Evolutionary conservation across 1,140 invertebrate genomes (phyloP).

Genomic region (Yoshiicerus persimilis): DNA sequence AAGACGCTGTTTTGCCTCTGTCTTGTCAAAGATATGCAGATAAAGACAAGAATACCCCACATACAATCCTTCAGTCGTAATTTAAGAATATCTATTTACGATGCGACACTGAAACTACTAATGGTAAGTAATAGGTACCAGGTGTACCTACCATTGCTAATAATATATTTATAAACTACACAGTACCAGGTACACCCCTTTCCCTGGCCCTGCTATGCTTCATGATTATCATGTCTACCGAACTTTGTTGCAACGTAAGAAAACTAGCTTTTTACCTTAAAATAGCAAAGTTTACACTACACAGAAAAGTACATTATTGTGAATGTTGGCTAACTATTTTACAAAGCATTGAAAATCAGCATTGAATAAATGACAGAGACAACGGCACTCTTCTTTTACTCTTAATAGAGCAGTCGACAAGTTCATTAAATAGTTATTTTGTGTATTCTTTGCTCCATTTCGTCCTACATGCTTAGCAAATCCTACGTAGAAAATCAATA

Average conservation of each 20-base stretch:
- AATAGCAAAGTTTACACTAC: not conserved
- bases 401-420: not conserved
- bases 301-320: not conserved
- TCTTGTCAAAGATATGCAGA: too few species aligned
- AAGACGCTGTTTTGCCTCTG: too few species aligned
- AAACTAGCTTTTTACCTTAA: not conserved
- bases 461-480: not conserved
- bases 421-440: constrained; percentile 10
- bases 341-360: not conserved
- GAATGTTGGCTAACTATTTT: not conserved
- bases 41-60: too few species aligned
- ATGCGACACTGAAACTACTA: not conserved
- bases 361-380: not conserved
- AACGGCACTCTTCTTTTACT: not conserved
- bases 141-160: too few species aligned
- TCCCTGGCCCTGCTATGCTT: not conserved
- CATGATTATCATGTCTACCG: not conserved
- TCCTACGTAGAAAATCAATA: not conserved
- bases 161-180: too few species aligned
- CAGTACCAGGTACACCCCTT: not conserved
- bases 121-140: too few species aligned
- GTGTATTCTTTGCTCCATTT: not conserved
- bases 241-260: not conserved
- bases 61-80: not conserved
- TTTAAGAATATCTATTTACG: not conserved